phyloP scores from a whole-genome alignment of 2,113 vertebrate species.

The Falco punctatus region DNA sequence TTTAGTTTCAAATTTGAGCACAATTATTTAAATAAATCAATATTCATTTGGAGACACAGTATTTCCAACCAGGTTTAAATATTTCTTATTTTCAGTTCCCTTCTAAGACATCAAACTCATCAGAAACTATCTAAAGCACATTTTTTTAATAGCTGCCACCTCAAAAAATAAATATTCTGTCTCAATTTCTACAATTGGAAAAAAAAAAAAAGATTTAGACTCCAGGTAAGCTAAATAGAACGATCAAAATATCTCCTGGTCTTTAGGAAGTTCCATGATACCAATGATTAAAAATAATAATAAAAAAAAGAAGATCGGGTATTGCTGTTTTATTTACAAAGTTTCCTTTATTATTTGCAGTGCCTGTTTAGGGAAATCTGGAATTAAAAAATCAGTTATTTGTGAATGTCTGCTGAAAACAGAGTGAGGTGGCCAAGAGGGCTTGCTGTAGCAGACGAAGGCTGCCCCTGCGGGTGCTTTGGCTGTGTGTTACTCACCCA shows the following conservation, averaged over 20 bases:
- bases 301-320: background rate
- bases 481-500: background rate
- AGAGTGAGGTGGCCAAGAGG: background rate
- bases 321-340: background rate
- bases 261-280: background rate
- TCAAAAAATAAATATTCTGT: conserved; percentile 68
- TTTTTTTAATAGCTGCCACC: conserved; percentile 68
- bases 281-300: background rate
- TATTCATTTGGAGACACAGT: background rate
- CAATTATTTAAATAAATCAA: background rate
- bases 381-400: background rate
- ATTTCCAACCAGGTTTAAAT: background rate
- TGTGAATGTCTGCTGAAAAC: background rate
- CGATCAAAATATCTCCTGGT: background rate
- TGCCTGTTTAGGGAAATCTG: background rate
- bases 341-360: background rate
- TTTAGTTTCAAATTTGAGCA: background rate
- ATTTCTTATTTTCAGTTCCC: background rate
- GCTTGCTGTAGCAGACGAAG: rapidly evolving
- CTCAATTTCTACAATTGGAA: background rate
- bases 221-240: background rate
- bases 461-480: background rate
- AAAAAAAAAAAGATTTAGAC: background rate
- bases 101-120: conserved; percentile 31
- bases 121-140: conserved; percentile 38